A percentile compares a stretch with the other conserved stretches of the same genome.
Conservation (phyloP, 1,140 invertebrate species). For the Apolygus lucorum region DNA sequence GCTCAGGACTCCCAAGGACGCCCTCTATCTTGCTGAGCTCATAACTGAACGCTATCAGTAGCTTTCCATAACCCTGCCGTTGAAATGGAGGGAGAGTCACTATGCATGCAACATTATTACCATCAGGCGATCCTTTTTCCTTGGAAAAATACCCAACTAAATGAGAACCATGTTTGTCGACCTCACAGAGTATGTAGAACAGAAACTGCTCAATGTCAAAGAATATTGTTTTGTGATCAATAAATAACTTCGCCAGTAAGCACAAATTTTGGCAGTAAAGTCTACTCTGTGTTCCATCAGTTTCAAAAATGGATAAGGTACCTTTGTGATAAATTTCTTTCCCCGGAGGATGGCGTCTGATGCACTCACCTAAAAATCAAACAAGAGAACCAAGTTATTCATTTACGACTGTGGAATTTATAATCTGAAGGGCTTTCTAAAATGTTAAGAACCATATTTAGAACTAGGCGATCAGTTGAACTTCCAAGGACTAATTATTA, state of each 20-base stretch:
- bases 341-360: conserved; percentile 73
- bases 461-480: not conserved
- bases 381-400: conserved; percentile 28
- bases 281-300: conserved; percentile 84
- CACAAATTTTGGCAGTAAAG: conserved; percentile 95
- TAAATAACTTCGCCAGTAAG: conserved; percentile 87
- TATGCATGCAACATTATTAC: conserved; percentile 97
- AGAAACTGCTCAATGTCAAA: conserved; percentile 97
- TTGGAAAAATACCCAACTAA: conserved; percentile 98
- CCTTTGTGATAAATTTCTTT: conserved; percentile 90
- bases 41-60: conserved; percentile 92
- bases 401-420: not conserved
- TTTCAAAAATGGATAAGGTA: conserved; percentile 80
- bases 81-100: conserved; percentile 94
- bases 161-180: conserved; percentile 88
- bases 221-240: conserved; percentile 95
- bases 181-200: conserved; percentile 93
- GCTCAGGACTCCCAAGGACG: conserved; percentile 92
- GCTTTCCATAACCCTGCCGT: conserved; percentile 95
- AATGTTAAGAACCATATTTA: not conserved
- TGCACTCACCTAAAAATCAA: conserved; percentile 60
- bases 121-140: conserved; percentile 96
- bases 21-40: conserved; percentile 85
- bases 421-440: not conserved
- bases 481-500: not conserved